phyloP scores from a whole-genome alignment of 2,888 invertebrate species.

The Chalcis sispes region DNA sequence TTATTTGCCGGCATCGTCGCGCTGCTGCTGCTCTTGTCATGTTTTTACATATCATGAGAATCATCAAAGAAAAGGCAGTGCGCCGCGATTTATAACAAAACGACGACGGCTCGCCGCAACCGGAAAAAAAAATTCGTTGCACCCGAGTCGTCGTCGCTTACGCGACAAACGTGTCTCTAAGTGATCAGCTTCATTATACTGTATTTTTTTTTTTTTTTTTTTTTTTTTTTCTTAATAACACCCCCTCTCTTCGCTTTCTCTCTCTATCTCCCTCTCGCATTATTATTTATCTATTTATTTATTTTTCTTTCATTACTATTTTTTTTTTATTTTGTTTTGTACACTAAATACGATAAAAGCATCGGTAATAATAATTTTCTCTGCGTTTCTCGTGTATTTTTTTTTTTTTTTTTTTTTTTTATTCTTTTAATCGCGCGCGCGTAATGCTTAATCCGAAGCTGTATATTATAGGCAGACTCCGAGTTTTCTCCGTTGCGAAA shows the following conservation, averaged over 20 bases:
- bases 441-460: constrained; percentile 55
- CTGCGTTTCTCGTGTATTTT: constrained; percentile 45
- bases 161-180: constrained; percentile 62
- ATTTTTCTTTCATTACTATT: constrained; percentile 53
- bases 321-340: constrained; percentile 56
- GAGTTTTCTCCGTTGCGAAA: constrained; percentile 37
- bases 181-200: constrained; percentile 50
- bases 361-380: constrained; percentile 56
- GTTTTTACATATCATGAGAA: constrained; percentile 61
- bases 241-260: constrained; percentile 48
- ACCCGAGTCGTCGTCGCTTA: constrained; percentile 49
- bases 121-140: constrained; percentile 59
- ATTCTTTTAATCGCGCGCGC: constrained; percentile 33
- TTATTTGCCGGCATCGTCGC: constrained; percentile 63
- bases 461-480: constrained; percentile 55
- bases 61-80: constrained; percentile 67
- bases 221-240: constrained; percentile 38
- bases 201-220: constrained; percentile 53
- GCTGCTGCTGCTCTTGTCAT: constrained; percentile 60
- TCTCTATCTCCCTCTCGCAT: constrained; percentile 43
- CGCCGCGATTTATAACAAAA: constrained; percentile 49
- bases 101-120: constrained; percentile 27
- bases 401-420: constrained; percentile 32
- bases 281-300: constrained; percentile 48
- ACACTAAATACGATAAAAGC: constrained; percentile 59